phyloP scores from a whole-genome alignment of 2,888 invertebrate genomes.

The Parnassius mnemosyne region DNA sequence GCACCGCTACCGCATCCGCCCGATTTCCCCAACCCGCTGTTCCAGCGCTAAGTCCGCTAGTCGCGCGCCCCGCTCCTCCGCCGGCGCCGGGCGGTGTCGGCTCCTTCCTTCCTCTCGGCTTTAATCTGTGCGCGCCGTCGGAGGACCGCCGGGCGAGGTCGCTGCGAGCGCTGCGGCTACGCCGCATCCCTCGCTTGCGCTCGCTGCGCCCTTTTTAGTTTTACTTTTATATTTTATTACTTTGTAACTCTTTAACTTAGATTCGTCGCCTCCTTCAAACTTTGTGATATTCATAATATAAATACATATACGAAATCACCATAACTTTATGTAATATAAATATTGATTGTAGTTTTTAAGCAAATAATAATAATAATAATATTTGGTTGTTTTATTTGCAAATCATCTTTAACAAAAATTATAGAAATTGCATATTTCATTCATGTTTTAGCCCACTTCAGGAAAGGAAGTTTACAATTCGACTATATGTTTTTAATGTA shows the following conservation, averaged over 20 bases:
- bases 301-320: constrained; percentile 67
- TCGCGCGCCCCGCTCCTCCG: constrained; percentile 54
- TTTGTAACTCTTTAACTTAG: constrained; percentile 62
- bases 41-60: constrained; percentile 72
- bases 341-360: constrained; percentile 56
- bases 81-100: constrained; percentile 77
- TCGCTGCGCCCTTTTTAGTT: constrained; percentile 63
- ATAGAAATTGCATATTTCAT: no score
- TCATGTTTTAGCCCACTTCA: no score
- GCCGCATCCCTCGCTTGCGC: constrained; percentile 63
- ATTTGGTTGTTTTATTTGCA: constrained; percentile 37
- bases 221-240: constrained; percentile 53
- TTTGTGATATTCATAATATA: constrained; percentile 78
- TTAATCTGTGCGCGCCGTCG: constrained; percentile 73
- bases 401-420: neutral
- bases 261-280: constrained; percentile 75
- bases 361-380: constrained; percentile 55
- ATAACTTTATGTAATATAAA: constrained; percentile 73
- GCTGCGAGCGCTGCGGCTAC: constrained; percentile 58
- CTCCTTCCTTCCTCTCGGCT: constrained; percentile 67
- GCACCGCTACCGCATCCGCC: constrained; percentile 97
- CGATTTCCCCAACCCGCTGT: constrained; percentile 96
- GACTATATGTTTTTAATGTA: no score
- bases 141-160: constrained; percentile 76
- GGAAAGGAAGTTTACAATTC: no score